These are phyloP conservation scores for Panagrolaimus sp. DNA, from an alignment of 1,140 invertebrate genomes.

Conservation along the genomic window DNA sequence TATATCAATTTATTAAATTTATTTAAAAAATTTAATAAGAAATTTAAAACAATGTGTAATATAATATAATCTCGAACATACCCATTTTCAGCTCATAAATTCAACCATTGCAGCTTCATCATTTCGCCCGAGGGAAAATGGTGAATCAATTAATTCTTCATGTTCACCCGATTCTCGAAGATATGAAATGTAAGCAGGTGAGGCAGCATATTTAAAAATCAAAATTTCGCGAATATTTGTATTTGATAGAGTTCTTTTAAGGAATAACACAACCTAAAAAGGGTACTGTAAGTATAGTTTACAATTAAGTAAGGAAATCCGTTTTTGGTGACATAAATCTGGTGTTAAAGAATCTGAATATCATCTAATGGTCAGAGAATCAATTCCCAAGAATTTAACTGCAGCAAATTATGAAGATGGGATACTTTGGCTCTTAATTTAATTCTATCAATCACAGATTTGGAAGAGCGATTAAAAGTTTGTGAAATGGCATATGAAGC, in stretches of 20 bases:
- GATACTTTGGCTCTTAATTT: too few species aligned
- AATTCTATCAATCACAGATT: constrained; percentile 20
- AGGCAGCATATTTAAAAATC: constrained; percentile 55
- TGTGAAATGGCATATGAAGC: constrained; percentile 25
- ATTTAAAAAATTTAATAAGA: too few species aligned
- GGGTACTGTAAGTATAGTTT: too few species aligned
- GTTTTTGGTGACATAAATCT: too few species aligned
- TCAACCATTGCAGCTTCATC: constrained; percentile 61
- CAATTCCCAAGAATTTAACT: too few species aligned
- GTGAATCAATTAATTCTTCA: constrained; percentile 54
- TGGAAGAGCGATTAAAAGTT: constrained; percentile 21
- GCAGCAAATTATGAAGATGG: too few species aligned
- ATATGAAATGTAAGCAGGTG: constrained; percentile 60
- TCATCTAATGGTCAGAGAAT: too few species aligned
- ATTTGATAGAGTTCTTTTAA: constrained; percentile 56
- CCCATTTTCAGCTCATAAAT: constrained; percentile 18
- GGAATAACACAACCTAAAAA: constrained; percentile 51
- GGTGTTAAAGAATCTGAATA: too few species aligned
- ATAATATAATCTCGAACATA: too few species aligned
- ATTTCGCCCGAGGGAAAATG: constrained; percentile 58
- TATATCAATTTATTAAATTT: too few species aligned
- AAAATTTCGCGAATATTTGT: constrained; percentile 59
- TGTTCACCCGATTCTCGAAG: constrained; percentile 55
- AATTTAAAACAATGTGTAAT: too few species aligned
- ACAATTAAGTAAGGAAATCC: too few species aligned